These are phyloP conservation scores for Pogoniulus pusillus DNA, from an alignment of 2,797 vertebrate genomes.

Conservation along the genomic window DNA sequence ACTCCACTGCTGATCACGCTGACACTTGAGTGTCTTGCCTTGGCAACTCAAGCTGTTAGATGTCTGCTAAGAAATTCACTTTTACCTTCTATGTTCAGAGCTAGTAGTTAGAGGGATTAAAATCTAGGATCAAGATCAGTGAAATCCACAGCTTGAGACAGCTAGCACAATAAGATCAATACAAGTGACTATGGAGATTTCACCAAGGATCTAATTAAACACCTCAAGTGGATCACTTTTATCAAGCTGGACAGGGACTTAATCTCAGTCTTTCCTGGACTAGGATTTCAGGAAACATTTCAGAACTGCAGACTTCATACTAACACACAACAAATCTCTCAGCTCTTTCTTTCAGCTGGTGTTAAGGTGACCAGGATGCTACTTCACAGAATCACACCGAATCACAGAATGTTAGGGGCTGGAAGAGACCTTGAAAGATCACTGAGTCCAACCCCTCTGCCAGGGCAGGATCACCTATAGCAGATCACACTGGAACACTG, in stretches of 20 bases:
- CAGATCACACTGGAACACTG: too few species aligned
- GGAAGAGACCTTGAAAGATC: too few species aligned
- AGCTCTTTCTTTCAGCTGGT: background rate
- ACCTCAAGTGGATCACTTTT: background rate
- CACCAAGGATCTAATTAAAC: background rate
- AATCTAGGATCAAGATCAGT: background rate
- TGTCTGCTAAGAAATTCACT: background rate
- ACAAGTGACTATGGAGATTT: background rate
- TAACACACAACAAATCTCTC: background rate
- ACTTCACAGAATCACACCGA: too few species aligned
- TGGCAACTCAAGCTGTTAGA: background rate
- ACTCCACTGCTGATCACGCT: accelerated
- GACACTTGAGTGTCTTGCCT: accelerated
- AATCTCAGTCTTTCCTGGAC: background rate
- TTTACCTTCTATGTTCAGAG: background rate
- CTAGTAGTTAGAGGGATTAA: background rate
- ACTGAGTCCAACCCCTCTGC: too few species aligned
- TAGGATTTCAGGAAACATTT: background rate
- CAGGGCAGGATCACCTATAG: too few species aligned
- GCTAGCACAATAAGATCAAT: background rate
- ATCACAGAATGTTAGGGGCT: too few species aligned
- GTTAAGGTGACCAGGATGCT: background rate
- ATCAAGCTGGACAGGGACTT: background rate
- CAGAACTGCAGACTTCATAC: background rate
- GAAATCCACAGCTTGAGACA: background rate